Conservation (phyloP, 2,113 vertebrate genomes). For the Onychostoma macrolepis region DNA sequence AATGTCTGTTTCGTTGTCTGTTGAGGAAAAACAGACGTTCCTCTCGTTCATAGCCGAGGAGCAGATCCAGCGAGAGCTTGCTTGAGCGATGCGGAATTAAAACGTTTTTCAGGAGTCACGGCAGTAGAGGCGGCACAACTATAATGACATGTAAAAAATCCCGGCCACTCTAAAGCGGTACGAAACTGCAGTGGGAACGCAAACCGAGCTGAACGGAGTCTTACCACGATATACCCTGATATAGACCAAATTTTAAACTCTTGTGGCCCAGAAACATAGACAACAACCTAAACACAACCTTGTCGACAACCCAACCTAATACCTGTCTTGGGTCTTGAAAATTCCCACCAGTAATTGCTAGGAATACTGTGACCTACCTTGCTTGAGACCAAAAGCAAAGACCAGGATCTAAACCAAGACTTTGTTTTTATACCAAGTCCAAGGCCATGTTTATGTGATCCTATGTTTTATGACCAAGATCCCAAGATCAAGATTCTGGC, state of each 20-base stretch:
- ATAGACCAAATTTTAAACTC: background rate
- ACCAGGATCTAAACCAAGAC: background rate
- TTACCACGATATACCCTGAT: no score
- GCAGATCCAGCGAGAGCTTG: no score
- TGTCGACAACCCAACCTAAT: background rate
- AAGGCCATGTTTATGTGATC: background rate
- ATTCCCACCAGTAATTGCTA: background rate
- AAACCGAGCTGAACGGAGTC: no score
- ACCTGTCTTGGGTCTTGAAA: background rate
- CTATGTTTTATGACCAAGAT: background rate
- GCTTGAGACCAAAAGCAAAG: background rate
- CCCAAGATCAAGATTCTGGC: background rate
- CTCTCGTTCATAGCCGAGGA: no score
- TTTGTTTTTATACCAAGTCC: background rate
- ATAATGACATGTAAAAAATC: no score
- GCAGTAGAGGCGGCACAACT: no score
- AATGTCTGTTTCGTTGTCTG: no score
- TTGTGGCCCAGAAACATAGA: background rate
- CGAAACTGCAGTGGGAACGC: no score
- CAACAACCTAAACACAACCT: background rate
- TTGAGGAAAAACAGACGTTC: no score
- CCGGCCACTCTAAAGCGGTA: no score
- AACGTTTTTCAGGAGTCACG: no score
- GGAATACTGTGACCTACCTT: background rate
- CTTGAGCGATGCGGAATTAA: no score